Evolutionary conservation across 1,140 invertebrate species (phyloP), one percentile per base, ranked within the genome.

Genomic region (Apis florea): DNA sequence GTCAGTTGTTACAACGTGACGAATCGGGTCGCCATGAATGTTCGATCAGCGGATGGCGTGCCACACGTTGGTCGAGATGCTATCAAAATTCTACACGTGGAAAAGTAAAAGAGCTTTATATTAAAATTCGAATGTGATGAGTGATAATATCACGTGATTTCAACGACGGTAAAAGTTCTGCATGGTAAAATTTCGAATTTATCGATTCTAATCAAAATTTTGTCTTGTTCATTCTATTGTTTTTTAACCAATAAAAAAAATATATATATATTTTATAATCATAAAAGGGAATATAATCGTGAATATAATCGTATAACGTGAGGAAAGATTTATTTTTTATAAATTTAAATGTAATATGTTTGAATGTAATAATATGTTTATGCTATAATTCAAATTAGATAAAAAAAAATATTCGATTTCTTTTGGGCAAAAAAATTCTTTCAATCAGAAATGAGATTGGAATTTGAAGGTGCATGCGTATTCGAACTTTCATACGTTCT

Each of bases 21-120:
- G 69, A 79, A 79, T 78, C 81, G 68, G 58, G 76, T 85, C 74
- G 31, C 58, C 66, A 61, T 40, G 76, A 87, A 83, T 83, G 66
- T 72, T 83, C 84, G 84, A 87, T 87, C 86, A 86, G 58, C 51
- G 69, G 83, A 83, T 87, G 54, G 84, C 84, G 81, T 87, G 81
- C 73, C 26, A 56, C 78, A 85, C 21, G 66, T n/a, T 53, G 68
- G 82, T 82, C 4, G 24, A 70, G 79, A 86, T 86, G 68, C 53
- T 85, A 86, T 86, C 85, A 12, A 3, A 24, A 63, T 75, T 61
- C 11, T 53, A 56, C 64, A 75, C 68, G 66, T 58, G 31, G n/a
- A 61, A 61, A 61, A 81, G 51, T 56, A 58, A 76, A 47, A 51
- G 70, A 40, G 21, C 59, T 54, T 8, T 40, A 40, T 40, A 47